These are phyloP conservation scores for Pomacea canaliculata DNA, from an alignment of 2,888 invertebrate genomes.

Conservation along the genomic window DNA sequence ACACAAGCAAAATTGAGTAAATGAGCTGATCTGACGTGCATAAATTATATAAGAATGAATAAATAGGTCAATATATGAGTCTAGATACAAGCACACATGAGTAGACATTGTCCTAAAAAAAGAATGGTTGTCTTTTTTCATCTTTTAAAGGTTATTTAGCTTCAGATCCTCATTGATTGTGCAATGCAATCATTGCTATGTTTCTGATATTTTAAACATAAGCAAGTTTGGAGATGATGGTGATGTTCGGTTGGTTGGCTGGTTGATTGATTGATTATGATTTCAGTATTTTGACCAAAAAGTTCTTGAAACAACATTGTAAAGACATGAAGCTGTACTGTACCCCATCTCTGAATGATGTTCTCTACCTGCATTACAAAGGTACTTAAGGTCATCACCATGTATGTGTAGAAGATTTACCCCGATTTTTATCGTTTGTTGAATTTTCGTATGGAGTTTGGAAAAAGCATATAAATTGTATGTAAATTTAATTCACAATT, in stretches of 20 bases:
- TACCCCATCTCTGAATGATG: slow-evolving; percentile 91
- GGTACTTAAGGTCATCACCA: slow-evolving; percentile 72
- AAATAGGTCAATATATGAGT: no score
- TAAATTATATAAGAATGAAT: no score
- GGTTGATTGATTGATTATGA: neutral
- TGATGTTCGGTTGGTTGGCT: neutral
- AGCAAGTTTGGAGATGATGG: neutral
- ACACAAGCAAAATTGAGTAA: no score
- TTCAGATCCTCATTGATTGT: no score
- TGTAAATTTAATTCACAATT: no score
- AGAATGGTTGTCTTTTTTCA: neutral
- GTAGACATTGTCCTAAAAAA: no score
- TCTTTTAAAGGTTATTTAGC: neutral
- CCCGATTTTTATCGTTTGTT: no score
- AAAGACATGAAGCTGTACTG: slow-evolving; percentile 86
- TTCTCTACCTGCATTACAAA: slow-evolving; percentile 93
- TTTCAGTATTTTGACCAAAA: slow-evolving; percentile 78
- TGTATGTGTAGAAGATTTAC: no score
- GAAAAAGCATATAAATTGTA: neutral
- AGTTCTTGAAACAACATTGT: slow-evolving; percentile 84
- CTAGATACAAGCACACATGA: no score
- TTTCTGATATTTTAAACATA: neutral
- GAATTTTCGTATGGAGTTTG: neutral
- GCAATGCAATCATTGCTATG: no score
- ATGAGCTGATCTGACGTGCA: no score